Base-by-base conservation (phyloP, 2,797 vertebrate genomes). In the Mormyrops boulengeri region DNA sequence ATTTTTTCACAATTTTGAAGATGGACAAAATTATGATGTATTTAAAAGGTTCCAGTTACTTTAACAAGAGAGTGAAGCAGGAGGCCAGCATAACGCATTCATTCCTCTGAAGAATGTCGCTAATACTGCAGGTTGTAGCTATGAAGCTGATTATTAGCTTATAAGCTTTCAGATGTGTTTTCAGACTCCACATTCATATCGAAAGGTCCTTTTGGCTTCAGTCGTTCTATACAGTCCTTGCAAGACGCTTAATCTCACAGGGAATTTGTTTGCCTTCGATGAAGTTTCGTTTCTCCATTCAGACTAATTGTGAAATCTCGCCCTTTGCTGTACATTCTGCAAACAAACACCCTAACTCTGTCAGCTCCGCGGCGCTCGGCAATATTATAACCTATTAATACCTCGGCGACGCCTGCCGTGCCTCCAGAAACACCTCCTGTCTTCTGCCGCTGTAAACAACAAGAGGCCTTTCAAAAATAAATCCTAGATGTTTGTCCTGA, bases 361-460 rank as follows among this genome's bases (percentile, higher is more conserved):
- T 77, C 34, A 38, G 69, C 14, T 2, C 5, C 4, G 30, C 5
- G 17, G 6, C 12, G 3, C 19, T 22, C 17, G 44, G 17, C 44
- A 38, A 55, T 55, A 38, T 57, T 87, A 53, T 22, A 50, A 47
- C 49, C 85, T 87, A 87, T 87, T 87, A 87, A 55, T 55, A 87
- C 14, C 52, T 34, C 30, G 1, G 30, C 1, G 22, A 87, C 52
- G 14, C 82, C 69, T 77, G 69, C 19, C n/a, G 0, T 5, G 2
- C n/a, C 82, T 22, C n/a, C 47, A 85, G 17, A 7, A 44, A 87
- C 26, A 57, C 85, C 52, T 87, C 50, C 52, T 19, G 50, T 57
- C 19, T 57, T 57, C 85, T 52, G 85, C 26, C 49, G 2, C 50
- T 17, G 50, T 38, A 55, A 87, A 55, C 52, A 87, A 55, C 14